A percentile compares a stretch with the other conserved stretches of the same genome.
Evolutionary conservation across 2,113 vertebrate species (phyloP).

Genomic region (Nothobranchius kuhntae): DNA sequence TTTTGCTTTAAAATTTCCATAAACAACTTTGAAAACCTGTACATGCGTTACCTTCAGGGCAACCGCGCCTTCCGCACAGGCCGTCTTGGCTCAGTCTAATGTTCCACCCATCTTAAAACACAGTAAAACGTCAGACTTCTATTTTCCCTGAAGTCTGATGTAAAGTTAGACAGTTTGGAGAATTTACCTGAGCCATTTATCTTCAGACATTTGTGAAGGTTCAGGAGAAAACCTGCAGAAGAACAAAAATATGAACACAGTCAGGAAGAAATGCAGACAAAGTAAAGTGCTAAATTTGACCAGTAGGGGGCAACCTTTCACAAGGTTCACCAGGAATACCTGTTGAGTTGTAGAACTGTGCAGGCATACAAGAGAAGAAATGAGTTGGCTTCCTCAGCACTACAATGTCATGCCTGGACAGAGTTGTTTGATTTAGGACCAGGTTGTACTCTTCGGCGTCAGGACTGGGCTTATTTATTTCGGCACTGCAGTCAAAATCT

Average conservation of each 20-base stretch:
- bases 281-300: neutral
- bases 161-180: neutral
- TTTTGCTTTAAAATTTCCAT: neutral
- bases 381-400: accelerated
- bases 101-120: neutral
- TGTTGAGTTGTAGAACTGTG: neutral
- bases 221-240: neutral
- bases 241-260: neutral
- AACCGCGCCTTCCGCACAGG: neutral
- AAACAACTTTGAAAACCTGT: neutral
- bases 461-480: accelerated
- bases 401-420: slow-evolving; percentile 15
- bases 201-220: neutral
- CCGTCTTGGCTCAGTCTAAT: neutral
- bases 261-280: neutral
- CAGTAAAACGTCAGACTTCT: neutral
- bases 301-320: slow-evolving; percentile 35
- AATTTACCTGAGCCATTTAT: neutral
- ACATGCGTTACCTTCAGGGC: neutral
- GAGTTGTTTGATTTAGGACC: accelerated
- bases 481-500: neutral
- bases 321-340: neutral
- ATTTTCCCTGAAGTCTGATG: neutral
- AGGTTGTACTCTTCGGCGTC: accelerated
- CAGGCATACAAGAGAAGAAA: accelerated